These are phyloP conservation scores for Phaenicophaeus curvirostris DNA, from an alignment of 2,797 vertebrate species.

Conservation along the genomic window DNA sequence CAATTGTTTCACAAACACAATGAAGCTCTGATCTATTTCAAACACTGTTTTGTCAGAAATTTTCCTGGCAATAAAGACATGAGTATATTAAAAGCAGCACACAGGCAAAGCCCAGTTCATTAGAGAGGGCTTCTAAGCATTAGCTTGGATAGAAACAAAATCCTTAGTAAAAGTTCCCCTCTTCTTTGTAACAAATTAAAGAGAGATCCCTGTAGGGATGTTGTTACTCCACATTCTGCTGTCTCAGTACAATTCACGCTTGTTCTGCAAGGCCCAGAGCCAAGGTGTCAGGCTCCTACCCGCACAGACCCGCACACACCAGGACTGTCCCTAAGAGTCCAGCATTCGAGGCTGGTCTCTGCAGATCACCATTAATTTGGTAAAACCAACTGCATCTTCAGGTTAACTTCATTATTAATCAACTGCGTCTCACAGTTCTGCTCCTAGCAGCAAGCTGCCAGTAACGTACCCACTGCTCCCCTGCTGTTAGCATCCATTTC, in stretches of 20 bases:
- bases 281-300: not conserved
- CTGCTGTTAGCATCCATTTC: not conserved
- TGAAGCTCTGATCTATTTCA: conserved; percentile 57
- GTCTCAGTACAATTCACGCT: not conserved
- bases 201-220: not conserved
- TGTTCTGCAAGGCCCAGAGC: not conserved
- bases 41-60: conserved; percentile 24
- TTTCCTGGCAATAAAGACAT: conserved; percentile 24
- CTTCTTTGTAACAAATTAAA: not conserved
- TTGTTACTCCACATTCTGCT: not conserved
- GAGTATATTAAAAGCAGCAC: conserved; percentile 12
- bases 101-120: not conserved
- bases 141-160: not conserved
- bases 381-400: not conserved
- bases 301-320: not conserved
- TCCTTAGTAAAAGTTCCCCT: not conserved
- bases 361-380: not conserved
- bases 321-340: not conserved
- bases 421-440: not conserved
- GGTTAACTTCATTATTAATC: not conserved
- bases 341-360: not conserved
- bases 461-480: not conserved
- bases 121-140: not conserved
- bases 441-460: not conserved
- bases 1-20: conserved; percentile 60